Evolutionary conservation across 2,113 vertebrate genomes (phyloP), one percentile per base, ranked within the genome.

Genomic region (Anseranas semipalmata): DNA sequence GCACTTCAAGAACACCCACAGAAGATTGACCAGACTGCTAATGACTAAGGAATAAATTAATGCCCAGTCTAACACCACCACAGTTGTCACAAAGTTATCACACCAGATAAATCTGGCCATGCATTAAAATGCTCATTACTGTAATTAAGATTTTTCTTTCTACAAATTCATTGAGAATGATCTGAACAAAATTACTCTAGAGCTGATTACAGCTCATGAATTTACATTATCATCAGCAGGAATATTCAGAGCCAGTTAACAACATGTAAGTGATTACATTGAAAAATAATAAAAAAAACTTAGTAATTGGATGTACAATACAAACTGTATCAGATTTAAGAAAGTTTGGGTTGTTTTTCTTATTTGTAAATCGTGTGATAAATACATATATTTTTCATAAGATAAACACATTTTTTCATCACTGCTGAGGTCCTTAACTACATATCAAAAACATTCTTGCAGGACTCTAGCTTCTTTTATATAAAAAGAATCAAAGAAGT

Each of bases 201-300:
- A 93, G 93, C 59, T 96, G 95, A 97, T 96, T 97, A 80, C 8
- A 92, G 30, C 27, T 95, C 72, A 93, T 96, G 66, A 95, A 96
- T 96, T 97, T 97, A 70, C 68, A 95, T 96, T 90, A 79, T 88
- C 84, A 91, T 88, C 92, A 96, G 62, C 39, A 90, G 71, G 87
- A 94, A 87, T 97, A 91, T 43, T 87, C 67, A 63, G 53, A 71
- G 41, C 10, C 66, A 95, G 77, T 30, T 95, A 97, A 94, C 39
- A 95, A 91, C 71, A 93, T 71, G 75, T 70, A 55, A 86, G 30
- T 87, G 78, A 94, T 95, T 87, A 86, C 74, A 90, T 0, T 82
- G 37, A 95, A 68, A 63, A 59, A 96, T 87, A 94, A 78, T 63
- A 96, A 94, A 78, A 66, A 97, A 94, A 93, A 78, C 14, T 82